Conservation (phyloP, 2,888 invertebrate genomes). For the Andrena praecox region DNA sequence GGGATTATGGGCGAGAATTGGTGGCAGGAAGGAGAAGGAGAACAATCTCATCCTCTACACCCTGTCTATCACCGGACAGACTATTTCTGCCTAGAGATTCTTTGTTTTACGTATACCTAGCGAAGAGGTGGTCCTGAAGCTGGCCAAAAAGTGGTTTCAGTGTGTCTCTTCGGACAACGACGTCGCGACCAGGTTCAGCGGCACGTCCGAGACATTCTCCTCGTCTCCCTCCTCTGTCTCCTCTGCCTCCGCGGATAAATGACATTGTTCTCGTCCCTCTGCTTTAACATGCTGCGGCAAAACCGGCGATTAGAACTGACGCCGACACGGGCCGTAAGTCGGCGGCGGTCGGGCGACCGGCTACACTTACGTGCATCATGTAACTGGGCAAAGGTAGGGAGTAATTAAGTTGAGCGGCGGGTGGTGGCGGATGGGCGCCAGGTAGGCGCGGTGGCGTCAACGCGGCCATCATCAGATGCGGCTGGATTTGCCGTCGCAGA, state of each 20-base stretch:
- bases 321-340: too few species aligned
- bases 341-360: too few species aligned
- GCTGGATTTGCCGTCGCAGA: constrained; percentile 89
- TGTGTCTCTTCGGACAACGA: constrained; percentile 89
- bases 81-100: constrained; percentile 62
- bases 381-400: constrained; percentile 80
- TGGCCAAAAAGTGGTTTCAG: constrained; percentile 76
- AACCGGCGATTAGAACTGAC: constrained; percentile 8
- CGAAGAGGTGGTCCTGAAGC: constrained; percentile 38
- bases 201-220: constrained; percentile 87
- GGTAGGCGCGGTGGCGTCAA: constrained; percentile 86
- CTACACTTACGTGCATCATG: constrained; percentile 82
- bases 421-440: constrained; percentile 77
- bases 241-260: constrained; percentile 75
- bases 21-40: constrained; percentile 54
- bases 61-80: constrained; percentile 64
- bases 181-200: constrained; percentile 90
- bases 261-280: constrained; percentile 79
- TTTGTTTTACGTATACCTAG: constrained; percentile 66
- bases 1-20: constrained; percentile 43
- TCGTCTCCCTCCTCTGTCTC: constrained; percentile 84
- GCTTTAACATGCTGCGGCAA: constrained; percentile 78
- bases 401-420: constrained; percentile 80
- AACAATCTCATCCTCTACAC: constrained; percentile 61
- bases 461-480: constrained; percentile 89